Evolutionary conservation across 1,140 invertebrate genomes (phyloP).

Genomic region (Megalonaias nervosa): DNA sequence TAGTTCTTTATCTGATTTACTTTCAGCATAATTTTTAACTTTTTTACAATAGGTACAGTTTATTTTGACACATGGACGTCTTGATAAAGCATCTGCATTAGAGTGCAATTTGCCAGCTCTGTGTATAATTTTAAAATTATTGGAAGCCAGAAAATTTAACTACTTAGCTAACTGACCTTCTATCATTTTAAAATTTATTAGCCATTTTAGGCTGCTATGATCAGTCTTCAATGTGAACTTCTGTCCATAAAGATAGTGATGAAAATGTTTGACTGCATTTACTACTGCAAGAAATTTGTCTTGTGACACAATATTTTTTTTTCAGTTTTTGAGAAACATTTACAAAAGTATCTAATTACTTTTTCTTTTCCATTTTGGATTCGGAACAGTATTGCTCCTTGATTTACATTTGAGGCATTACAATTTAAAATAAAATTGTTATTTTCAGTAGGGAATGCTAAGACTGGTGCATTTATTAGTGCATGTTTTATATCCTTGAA

Average conservation of each 20-base stretch:
- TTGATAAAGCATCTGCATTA: slow-evolving; percentile 56
- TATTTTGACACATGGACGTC: slow-evolving; percentile 17
- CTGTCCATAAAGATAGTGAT: slow-evolving; percentile 45
- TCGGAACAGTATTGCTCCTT: slow-evolving; percentile 44
- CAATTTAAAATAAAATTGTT: slow-evolving; percentile 65
- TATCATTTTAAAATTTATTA: slow-evolving; percentile 41
- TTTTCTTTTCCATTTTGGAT: slow-evolving; percentile 38
- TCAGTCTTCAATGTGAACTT: slow-evolving; percentile 47
- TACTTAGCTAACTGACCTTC: slow-evolving; percentile 52
- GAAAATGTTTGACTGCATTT: slow-evolving; percentile 36
- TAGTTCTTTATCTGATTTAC: too few relatives aligned
- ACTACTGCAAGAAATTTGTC: slow-evolving; percentile 48
- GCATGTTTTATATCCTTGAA: slow-evolving; percentile 42
- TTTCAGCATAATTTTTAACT: too few relatives aligned
- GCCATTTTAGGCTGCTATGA: slow-evolving; percentile 48
- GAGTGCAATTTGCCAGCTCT: slow-evolving; percentile 46
- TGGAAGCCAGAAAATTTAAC: slow-evolving; percentile 50
- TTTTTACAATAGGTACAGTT: too few relatives aligned
- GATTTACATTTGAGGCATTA: slow-evolving; percentile 66
- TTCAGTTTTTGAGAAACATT: slow-evolving; percentile 63
- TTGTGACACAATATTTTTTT: slow-evolving; percentile 69
- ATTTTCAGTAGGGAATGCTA: slow-evolving; percentile 51
- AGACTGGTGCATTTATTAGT: slow-evolving; percentile 42
- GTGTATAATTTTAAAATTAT: slow-evolving; percentile 51
- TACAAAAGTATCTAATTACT: slow-evolving; percentile 48